A percentile compares a stretch with the other conserved stretches of the same genome.
Conservation (phyloP, 2,797 vertebrate genomes). For the Apogon hyalosoma region DNA sequence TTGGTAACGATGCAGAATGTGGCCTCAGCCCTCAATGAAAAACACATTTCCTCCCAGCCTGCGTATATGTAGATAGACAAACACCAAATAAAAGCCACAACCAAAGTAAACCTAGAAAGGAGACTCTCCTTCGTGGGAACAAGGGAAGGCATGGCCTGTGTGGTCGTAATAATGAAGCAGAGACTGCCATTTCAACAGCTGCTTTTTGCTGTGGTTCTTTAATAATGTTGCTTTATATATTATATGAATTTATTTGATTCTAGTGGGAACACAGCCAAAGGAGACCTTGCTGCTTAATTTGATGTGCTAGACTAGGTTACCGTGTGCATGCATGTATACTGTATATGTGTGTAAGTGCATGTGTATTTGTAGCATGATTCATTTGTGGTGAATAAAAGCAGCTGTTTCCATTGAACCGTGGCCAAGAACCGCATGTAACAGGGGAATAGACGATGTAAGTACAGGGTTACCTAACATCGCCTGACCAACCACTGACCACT, state of each 20-base stretch:
- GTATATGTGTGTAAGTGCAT: slow-evolving; percentile 54
- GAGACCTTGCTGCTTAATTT: slow-evolving; percentile 62
- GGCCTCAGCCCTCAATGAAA: slow-evolving; percentile 60
- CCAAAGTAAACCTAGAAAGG: slow-evolving; percentile 59
- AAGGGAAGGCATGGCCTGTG: slow-evolving; percentile 57
- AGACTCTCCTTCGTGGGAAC: slow-evolving; percentile 72
- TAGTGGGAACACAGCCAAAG: slow-evolving; percentile 61
- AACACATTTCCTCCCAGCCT: slow-evolving; percentile 69
- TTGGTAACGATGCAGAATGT: slow-evolving; percentile 43
- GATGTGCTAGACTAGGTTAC: slow-evolving; percentile 49
- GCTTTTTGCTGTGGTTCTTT: slow-evolving; percentile 72
- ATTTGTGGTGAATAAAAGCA: slow-evolving; percentile 80
- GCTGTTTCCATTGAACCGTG: slow-evolving; percentile 76
- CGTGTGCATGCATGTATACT: slow-evolving; percentile 44
- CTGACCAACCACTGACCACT: slow-evolving; percentile 58
- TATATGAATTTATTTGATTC: slow-evolving; percentile 74
- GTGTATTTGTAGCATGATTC: slow-evolving; percentile 67
- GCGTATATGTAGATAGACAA: slow-evolving; percentile 62
- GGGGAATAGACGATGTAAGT: slow-evolving; percentile 49
- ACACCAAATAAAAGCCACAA: slow-evolving; percentile 71
- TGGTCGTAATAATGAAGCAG: slow-evolving; percentile 70
- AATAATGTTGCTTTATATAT: slow-evolving; percentile 72
- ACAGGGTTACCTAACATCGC: slow-evolving; percentile 58
- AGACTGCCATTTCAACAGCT: slow-evolving; percentile 63
- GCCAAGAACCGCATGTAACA: slow-evolving; percentile 60